Conservation (phyloP, 2,113 vertebrate genomes). For the Melanerpes formicivorus region DNA sequence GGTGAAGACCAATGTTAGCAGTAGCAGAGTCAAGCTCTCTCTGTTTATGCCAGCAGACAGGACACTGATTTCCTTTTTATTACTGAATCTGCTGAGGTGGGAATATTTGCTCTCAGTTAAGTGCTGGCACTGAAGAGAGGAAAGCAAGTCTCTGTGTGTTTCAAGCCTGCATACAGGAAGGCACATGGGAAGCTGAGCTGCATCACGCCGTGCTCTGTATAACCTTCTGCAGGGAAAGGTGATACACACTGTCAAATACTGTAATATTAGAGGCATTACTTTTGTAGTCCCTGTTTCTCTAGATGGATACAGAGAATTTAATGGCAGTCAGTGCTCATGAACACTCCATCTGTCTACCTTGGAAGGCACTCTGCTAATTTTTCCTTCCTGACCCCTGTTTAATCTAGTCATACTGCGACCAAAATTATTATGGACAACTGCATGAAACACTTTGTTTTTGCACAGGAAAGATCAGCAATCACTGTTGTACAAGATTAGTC, state of each 20-base stretch:
- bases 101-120: not conserved
- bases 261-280: not conserved
- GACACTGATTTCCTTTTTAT: not conserved
- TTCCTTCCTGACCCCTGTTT: not conserved
- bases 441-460: not conserved
- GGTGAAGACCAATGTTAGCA: not conserved
- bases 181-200: not conserved
- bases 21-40: not conserved
- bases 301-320: not conserved
- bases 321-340: not conserved
- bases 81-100: not conserved
- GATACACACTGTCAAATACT: not conserved
- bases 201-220: fast-evolving
- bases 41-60: not conserved
- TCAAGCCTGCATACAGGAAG: not conserved
- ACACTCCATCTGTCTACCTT: not conserved
- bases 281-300: not conserved
- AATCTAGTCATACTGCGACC: not conserved
- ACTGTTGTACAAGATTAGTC: not conserved
- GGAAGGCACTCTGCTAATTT: not conserved
- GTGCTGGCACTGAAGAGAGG: not conserved
- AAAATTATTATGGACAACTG: not conserved
- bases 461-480: not conserved
- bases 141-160: not conserved
- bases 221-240: slow-evolving; percentile 16